Conservation (phyloP, 1,140 invertebrate species). For the Drosophila tani region DNA sequence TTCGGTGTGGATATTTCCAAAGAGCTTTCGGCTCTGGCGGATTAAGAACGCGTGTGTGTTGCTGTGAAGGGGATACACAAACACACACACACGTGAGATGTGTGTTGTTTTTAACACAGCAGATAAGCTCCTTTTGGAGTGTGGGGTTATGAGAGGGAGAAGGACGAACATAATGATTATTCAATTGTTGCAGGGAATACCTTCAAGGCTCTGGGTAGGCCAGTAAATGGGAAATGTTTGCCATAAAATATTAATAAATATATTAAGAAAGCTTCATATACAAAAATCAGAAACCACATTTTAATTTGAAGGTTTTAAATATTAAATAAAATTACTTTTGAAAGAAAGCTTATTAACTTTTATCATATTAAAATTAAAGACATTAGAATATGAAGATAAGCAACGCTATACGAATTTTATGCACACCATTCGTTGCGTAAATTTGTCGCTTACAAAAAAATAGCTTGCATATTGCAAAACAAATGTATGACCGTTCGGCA, state of each 20-base stretch:
- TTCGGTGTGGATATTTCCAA: constrained; percentile 57
- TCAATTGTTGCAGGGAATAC: constrained; percentile 17
- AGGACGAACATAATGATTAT: constrained; percentile 12
- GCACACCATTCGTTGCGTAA: too few species aligned
- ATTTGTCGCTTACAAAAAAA: too few species aligned
- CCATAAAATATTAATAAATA: not conserved
- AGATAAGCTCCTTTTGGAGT: constrained; percentile 16
- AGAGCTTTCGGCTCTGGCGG: constrained; percentile 40
- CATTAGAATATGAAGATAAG: too few species aligned
- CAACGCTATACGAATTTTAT: too few species aligned
- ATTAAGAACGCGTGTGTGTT: constrained; percentile 49
- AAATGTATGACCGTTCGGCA: too few species aligned
- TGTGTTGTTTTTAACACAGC: constrained; percentile 14
- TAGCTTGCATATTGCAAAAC: too few species aligned
- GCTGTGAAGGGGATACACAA: constrained; percentile 2
- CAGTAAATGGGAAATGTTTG: constrained; percentile 1
- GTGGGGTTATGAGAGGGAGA: not conserved
- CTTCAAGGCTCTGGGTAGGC: not conserved
- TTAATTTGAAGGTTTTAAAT: too few species aligned
- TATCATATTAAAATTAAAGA: not conserved
- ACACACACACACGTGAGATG: constrained; percentile 9
- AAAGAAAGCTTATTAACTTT: too few species aligned
- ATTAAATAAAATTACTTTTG: not conserved
- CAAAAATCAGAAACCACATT: not conserved
- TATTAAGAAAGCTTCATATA: too few species aligned